Percentiles rank a stretch among this genome's conserved stretches.
These are phyloP conservation scores for Melipona quadrifasciata DNA, from an alignment of 1,140 invertebrate species.

Conservation along the genomic window DNA sequence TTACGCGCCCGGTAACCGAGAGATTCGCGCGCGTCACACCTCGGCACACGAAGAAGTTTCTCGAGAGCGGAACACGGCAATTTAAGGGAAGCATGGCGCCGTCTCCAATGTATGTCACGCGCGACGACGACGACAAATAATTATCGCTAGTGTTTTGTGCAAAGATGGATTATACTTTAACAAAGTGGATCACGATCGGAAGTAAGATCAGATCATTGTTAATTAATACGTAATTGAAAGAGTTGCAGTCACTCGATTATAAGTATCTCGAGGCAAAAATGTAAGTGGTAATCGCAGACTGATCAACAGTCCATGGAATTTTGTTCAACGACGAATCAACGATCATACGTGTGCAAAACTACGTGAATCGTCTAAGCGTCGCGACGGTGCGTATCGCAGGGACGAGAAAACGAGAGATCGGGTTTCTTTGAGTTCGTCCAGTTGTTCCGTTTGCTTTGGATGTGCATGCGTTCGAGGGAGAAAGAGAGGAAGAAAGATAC, in stretches of 20 bases:
- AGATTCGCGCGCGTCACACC: not conserved
- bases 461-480: not conserved
- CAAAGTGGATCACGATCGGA: no score
- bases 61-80: not conserved
- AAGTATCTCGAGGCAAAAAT: no score
- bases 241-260: no score
- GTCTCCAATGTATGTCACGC: not conserved
- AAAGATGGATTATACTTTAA: no score
- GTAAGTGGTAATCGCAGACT: no score
- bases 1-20: not conserved
- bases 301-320: not conserved
- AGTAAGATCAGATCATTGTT: no score
- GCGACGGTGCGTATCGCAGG: conserved; percentile 25
- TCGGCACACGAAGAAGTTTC: not conserved
- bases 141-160: no score
- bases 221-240: no score
- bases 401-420: conserved; percentile 12
- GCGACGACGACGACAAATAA: no score
- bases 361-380: conserved; percentile 14
- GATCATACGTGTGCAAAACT: no score
- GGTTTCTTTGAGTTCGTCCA: conserved; percentile 3
- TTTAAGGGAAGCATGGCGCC: not conserved
- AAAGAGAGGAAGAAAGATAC: conserved; percentile 47
- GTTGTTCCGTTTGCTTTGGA: conserved; percentile 24
- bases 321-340: not conserved